Conservation (phyloP, 2,797 vertebrate species). For the Poeciliopsis gracilis region DNA sequence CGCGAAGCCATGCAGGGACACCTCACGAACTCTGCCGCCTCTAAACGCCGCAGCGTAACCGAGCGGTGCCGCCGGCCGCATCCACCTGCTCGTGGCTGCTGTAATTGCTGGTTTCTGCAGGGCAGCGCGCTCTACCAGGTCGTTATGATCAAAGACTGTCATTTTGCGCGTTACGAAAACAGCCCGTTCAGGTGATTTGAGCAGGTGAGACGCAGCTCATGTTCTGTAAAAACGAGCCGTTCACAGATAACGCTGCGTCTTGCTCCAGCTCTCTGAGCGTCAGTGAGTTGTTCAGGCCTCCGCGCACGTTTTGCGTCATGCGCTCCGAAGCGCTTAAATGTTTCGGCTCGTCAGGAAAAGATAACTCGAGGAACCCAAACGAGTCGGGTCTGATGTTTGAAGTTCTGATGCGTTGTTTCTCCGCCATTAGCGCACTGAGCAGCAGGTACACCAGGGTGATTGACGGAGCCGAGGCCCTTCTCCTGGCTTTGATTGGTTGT, state of each 20-base stretch:
- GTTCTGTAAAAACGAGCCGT: neutral
- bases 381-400: too few relatives aligned
- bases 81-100: neutral
- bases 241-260: neutral
- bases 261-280: neutral
- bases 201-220: neutral
- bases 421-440: too few relatives aligned
- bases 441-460: too few relatives aligned
- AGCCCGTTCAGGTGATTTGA: neutral
- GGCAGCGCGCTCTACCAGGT: neutral
- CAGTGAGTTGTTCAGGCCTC: neutral
- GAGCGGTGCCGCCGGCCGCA: neutral
- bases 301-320: neutral
- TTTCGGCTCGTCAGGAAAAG: neutral
- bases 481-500: too few relatives aligned
- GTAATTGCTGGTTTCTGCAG: slow-evolving; percentile 2
- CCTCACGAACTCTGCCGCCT: neutral
- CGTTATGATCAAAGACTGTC: neutral
- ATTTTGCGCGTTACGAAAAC: neutral
- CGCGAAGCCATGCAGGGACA: neutral
- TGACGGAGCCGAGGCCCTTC: too few relatives aligned
- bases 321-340: neutral
- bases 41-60: neutral
- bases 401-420: too few relatives aligned
- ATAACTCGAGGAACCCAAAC: neutral